These are phyloP conservation scores for Griposia aprilina DNA, from an alignment of 2,888 invertebrate genomes.

Conservation along the genomic window DNA sequence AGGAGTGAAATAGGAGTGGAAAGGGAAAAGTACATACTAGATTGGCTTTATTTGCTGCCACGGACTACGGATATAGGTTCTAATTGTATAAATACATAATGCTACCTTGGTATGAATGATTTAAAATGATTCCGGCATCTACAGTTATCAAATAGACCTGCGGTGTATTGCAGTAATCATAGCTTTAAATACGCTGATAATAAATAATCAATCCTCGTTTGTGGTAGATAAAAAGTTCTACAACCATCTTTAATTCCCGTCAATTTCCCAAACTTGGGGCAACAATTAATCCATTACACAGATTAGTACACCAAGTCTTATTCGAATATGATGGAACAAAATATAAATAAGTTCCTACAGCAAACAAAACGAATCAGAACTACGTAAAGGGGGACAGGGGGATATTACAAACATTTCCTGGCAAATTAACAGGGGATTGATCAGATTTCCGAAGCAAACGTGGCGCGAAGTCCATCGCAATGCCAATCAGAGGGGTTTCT, in stretches of 20 bases:
- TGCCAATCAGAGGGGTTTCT: conserved; percentile 83
- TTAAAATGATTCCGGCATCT: neutral
- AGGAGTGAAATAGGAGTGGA: neutral
- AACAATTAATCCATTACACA: conserved; percentile 10
- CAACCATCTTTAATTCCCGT: neutral
- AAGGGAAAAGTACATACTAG: neutral
- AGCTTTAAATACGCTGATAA: neutral
- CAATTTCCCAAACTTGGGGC: no score
- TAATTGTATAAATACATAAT: no score
- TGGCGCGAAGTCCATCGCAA: conserved; percentile 86
- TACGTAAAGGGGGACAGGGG: conserved; percentile 71
- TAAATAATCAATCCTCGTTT: no score
- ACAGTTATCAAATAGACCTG: no score
- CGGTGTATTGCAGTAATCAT: neutral
- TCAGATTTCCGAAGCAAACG: conserved; percentile 87
- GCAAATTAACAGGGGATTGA: conserved; percentile 86
- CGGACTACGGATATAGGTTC: neutral
- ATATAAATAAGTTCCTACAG: conserved; percentile 41
- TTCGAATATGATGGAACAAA: conserved; percentile 23
- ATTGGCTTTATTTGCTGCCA: neutral
- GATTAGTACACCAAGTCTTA: conserved; percentile 12
- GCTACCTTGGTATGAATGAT: neutral
- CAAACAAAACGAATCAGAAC: conserved; percentile 79
- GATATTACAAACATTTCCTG: conserved; percentile 81
- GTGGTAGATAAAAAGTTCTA: no score